Conservation (phyloP, 2,797 vertebrate genomes). For the Labroides dimidiatus region DNA sequence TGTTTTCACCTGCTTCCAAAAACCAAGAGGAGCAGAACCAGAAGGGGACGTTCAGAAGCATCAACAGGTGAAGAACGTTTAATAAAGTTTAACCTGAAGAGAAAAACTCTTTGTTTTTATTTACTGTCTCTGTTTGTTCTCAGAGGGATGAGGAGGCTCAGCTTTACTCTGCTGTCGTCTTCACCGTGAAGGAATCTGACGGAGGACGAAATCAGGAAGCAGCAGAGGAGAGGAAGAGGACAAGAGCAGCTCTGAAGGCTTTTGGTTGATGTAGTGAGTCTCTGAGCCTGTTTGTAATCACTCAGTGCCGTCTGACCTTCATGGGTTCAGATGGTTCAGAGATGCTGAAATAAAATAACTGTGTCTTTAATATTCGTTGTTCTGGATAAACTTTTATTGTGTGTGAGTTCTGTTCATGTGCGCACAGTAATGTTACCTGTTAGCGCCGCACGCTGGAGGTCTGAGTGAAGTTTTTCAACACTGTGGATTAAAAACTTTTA, state of each 20-base stretch:
- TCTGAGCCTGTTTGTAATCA: not conserved
- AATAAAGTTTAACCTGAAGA: no score
- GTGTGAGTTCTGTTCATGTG: no score
- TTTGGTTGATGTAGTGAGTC: not conserved
- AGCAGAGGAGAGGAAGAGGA: not conserved
- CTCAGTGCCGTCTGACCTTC: no score
- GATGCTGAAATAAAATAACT: no score
- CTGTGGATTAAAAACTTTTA: no score
- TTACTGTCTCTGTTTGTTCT: not conserved
- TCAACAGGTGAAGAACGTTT: not conserved
- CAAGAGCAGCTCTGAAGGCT: not conserved
- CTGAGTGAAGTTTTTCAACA: no score
- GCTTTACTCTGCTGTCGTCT: conserved; percentile 6
- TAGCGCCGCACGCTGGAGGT: no score
- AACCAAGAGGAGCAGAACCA: conserved; percentile 5
- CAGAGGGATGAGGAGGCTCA: conserved; percentile 17
- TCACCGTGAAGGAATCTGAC: not conserved
- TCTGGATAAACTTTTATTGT: no score
- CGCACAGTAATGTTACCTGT: no score
- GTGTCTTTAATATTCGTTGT: no score
- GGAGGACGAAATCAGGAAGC: not conserved
- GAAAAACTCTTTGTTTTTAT: no score
- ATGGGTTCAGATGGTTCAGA: no score
- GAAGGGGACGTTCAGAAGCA: not conserved
- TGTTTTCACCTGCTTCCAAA: not conserved